These are phyloP conservation scores for Semaprochilodus insignis DNA, from an alignment of 2,797 vertebrate species.

Conservation along the genomic window DNA sequence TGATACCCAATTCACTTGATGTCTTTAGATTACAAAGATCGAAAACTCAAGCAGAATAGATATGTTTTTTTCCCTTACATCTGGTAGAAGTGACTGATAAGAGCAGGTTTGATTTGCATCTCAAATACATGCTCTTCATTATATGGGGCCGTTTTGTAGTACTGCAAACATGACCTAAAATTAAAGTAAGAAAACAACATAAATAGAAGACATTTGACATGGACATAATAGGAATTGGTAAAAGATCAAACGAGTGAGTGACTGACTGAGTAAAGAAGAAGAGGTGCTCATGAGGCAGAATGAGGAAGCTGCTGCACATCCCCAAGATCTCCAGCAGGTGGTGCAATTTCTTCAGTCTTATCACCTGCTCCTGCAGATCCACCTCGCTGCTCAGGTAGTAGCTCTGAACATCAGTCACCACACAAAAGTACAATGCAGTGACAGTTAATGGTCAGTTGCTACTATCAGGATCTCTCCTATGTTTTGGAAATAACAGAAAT, in stretches of 20 bases:
- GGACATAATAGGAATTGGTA: background rate
- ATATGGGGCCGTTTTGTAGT: conserved; percentile 88
- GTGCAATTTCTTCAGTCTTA: conserved; percentile 90
- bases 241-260: background rate
- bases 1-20: too few relatives aligned
- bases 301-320: conserved; percentile 88
- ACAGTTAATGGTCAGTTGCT: background rate
- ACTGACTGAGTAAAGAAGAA: conserved; percentile 92
- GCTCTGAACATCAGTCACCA: conserved; percentile 73
- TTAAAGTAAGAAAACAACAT: background rate
- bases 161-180: conserved; percentile 89
- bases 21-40: too few relatives aligned
- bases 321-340: conserved; percentile 92
- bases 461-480: background rate
- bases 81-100: conserved; percentile 89
- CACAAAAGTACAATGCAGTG: conserved; percentile 12
- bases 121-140: conserved; percentile 90
- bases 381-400: conserved; percentile 88
- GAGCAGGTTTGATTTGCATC: conserved; percentile 85
- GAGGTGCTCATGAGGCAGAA: conserved; percentile 88
- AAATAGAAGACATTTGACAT: background rate
- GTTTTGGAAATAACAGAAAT: background rate
- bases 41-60: background rate
- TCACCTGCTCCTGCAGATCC: conserved; percentile 89
- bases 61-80: conserved; percentile 77